phyloP scores from a whole-genome alignment of 2,113 vertebrate genomes.

The Mixornis gularis region DNA sequence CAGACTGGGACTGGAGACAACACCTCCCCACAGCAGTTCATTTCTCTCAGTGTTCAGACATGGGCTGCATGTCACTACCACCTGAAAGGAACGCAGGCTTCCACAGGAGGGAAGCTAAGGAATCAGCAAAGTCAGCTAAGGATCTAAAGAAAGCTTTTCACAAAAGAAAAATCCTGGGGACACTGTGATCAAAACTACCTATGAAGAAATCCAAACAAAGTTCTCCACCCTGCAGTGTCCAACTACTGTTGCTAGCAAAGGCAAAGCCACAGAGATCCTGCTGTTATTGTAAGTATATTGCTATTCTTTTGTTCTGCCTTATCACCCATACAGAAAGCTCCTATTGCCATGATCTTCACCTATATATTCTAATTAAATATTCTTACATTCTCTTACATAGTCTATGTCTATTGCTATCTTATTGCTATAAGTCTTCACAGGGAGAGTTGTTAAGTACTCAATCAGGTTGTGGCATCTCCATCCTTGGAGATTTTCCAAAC shows the following conservation, averaged over 20 bases:
- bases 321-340: background rate
- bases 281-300: background rate
- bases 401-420: background rate
- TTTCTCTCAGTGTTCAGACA: background rate
- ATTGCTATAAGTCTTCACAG: background rate
- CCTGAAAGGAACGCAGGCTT: background rate
- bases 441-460: background rate
- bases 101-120: background rate
- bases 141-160: background rate
- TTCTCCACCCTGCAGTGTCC: background rate
- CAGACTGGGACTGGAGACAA: background rate
- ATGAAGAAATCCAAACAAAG: background rate
- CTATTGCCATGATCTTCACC: background rate
- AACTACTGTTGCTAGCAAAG: background rate
- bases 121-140: background rate
- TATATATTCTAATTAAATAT: slow-evolving; percentile 20
- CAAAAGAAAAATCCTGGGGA: background rate
- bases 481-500: slow-evolving; percentile 52
- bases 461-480: slow-evolving; percentile 12
- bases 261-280: background rate
- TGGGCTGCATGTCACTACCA: background rate
- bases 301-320: background rate
- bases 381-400: background rate
- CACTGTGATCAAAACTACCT: background rate
- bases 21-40: background rate